These are phyloP conservation scores for Atopsyche davidsoni DNA, from an alignment of 1,140 invertebrate genomes.

Conservation along the genomic window DNA sequence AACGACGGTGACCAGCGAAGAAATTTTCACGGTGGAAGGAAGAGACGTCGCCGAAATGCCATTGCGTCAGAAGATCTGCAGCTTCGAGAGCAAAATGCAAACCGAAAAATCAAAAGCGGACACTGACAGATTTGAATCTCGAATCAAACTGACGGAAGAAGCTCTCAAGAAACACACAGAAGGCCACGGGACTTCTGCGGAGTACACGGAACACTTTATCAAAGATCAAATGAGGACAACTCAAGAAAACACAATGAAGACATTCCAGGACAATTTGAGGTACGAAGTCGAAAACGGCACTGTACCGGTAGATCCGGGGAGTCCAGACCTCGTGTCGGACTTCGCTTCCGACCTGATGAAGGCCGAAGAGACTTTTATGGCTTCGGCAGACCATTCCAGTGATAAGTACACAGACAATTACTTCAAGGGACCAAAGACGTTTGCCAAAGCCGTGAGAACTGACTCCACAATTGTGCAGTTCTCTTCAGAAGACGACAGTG, in stretches of 20 bases:
- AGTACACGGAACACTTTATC: conserved; percentile 49
- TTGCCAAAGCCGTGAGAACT: conserved; percentile 42
- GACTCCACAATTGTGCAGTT: conserved; percentile 49
- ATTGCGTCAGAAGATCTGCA: conserved; percentile 44
- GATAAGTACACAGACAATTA: conserved; percentile 49
- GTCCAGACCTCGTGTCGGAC: conserved; percentile 26
- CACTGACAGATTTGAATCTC: conserved; percentile 35
- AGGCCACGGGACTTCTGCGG: conserved; percentile 44
- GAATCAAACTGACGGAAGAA: conserved; percentile 47
- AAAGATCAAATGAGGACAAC: conserved; percentile 38
- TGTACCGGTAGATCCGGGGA: conserved; percentile 17
- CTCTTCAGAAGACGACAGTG: conserved; percentile 49
- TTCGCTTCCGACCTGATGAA: conserved; percentile 29
- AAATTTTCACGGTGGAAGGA: conserved; percentile 36
- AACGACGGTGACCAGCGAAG: conserved; percentile 22
- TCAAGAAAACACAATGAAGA: conserved; percentile 15
- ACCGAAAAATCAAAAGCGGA: conserved; percentile 40
- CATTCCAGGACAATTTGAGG: neutral
- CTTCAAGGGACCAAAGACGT: conserved; percentile 38
- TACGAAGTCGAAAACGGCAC: conserved; percentile 7
- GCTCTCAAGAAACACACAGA: conserved; percentile 46
- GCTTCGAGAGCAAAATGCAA: conserved; percentile 45
- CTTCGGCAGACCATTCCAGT: conserved; percentile 42
- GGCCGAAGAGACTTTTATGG: conserved; percentile 42
- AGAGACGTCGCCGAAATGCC: conserved; percentile 45